Percentiles rank a stretch among this genome's conserved stretches.
phyloP scores from a whole-genome alignment of 2,113 vertebrate species.

The Phalacrocorax carbo region DNA sequence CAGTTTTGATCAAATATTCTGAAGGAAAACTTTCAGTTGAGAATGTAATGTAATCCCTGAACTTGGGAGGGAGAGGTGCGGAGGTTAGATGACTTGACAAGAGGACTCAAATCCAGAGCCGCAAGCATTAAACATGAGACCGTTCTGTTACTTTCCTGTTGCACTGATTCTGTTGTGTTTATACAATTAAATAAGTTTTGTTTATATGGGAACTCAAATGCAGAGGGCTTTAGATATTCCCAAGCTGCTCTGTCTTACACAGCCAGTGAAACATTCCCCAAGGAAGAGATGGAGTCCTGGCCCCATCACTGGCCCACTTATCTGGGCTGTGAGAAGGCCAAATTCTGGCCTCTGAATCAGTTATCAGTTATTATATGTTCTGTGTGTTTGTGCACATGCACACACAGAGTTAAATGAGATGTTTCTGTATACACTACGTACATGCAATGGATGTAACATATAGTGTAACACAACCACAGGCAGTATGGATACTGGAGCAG shows the following conservation, averaged over 20 bases:
- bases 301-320: neutral
- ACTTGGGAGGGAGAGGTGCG: neutral
- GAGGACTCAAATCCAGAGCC: neutral
- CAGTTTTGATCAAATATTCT: neutral
- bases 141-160: neutral
- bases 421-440: neutral
- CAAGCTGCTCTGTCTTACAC: accelerated
- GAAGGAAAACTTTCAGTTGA: neutral
- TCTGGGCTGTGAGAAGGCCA: neutral
- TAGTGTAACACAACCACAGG: neutral
- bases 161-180: neutral
- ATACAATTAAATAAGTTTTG: neutral
- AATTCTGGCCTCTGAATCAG: neutral
- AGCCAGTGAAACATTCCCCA: neutral
- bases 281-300: neutral
- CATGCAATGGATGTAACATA: accelerated
- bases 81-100: neutral
- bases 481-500: neutral
- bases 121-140: neutral
- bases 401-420: neutral
- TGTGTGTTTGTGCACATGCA: neutral
- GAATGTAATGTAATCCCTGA: neutral
- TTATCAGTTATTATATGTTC: neutral
- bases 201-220: neutral
- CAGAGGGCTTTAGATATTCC: neutral